phyloP scores from a whole-genome alignment of 2,113 vertebrate species.

The Hepsetus odoe region DNA sequence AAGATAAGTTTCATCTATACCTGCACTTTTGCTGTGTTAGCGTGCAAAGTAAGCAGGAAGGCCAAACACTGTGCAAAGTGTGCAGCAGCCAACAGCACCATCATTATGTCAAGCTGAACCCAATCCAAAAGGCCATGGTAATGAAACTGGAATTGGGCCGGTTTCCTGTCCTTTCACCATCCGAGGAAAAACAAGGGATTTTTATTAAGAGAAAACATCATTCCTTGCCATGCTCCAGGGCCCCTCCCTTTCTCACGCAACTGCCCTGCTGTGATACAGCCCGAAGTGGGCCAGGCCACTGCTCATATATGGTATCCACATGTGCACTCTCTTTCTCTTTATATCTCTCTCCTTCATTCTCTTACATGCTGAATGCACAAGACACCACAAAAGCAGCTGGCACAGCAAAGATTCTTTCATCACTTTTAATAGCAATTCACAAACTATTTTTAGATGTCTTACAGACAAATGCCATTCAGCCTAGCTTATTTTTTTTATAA shows the following conservation, averaged over 20 bases:
- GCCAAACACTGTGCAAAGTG: slow-evolving; percentile 4
- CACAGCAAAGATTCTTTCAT: background rate
- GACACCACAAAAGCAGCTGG: background rate
- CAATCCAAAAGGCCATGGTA: slow-evolving; percentile 62
- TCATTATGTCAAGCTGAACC: slow-evolving; percentile 63
- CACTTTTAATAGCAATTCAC: background rate
- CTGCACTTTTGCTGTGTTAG: background rate
- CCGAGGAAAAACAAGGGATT: slow-evolving; percentile 63
- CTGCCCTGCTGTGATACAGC: slow-evolving; percentile 25
- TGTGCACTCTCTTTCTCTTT: slow-evolving; percentile 40
- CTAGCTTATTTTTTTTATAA: background rate
- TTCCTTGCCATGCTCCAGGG: slow-evolving; percentile 60
- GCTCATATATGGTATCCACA: slow-evolving; percentile 61
- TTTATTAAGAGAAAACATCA: slow-evolving; percentile 69
- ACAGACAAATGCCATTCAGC: slow-evolving; percentile 36
- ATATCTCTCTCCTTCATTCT: background rate
- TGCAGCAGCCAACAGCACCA: slow-evolving; percentile 58
- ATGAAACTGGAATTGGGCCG: slow-evolving; percentile 68
- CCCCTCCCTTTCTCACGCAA: slow-evolving; percentile 59
- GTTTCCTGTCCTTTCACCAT: slow-evolving; percentile 69
- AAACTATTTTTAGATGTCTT: background rate
- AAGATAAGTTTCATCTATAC: background rate
- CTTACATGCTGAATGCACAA: background rate
- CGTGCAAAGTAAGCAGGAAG: background rate
- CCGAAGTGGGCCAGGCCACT: slow-evolving; percentile 24